A percentile compares a stretch with the other conserved stretches of the same genome.
phyloP scores from a whole-genome alignment of 2,888 invertebrate species.

The Morinoia aosen region DNA sequence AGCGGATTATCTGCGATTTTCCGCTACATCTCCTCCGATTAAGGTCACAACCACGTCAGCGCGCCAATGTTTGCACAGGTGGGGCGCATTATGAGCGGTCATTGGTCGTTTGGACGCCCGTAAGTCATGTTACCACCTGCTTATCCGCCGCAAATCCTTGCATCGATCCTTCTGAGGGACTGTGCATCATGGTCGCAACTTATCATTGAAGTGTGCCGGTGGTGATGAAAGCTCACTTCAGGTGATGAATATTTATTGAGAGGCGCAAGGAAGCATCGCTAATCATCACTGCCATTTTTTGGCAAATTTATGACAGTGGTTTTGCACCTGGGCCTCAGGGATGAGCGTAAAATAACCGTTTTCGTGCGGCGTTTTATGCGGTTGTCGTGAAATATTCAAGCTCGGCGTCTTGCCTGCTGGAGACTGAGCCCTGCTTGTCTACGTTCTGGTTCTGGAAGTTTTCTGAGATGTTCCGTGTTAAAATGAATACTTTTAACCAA shows the following conservation, averaged over 20 bases:
- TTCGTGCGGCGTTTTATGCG: neutral
- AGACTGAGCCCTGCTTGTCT: too few species aligned
- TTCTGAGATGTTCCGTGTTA: too few species aligned
- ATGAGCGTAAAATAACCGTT: neutral
- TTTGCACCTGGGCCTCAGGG: neutral
- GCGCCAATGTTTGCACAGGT: slow-evolving; percentile 20
- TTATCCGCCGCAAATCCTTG: neutral
- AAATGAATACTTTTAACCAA: too few species aligned
- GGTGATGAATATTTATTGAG: slow-evolving; percentile 45
- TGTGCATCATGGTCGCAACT: neutral
- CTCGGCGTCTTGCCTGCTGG: neutral
- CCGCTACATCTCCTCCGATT: slow-evolving; percentile 20
- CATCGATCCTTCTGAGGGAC: neutral
- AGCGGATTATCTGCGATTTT: slow-evolving; percentile 27
- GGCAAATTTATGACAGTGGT: neutral
- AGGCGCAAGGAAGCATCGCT: slow-evolving; percentile 43
- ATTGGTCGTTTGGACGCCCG: neutral
- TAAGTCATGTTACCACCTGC: slow-evolving; percentile 50
- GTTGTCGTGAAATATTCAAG: neutral
- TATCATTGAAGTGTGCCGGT: slow-evolving; percentile 14
- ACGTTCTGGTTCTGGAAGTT: too few species aligned
- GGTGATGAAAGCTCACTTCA: slow-evolving; percentile 24
- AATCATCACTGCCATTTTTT: neutral
- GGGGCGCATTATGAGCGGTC: neutral
- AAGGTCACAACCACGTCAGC: neutral